Percentiles rank a stretch among this genome's conserved stretches.
Conservation (phyloP, 2,888 invertebrate genomes). For the Melinopterus prodromus region DNA sequence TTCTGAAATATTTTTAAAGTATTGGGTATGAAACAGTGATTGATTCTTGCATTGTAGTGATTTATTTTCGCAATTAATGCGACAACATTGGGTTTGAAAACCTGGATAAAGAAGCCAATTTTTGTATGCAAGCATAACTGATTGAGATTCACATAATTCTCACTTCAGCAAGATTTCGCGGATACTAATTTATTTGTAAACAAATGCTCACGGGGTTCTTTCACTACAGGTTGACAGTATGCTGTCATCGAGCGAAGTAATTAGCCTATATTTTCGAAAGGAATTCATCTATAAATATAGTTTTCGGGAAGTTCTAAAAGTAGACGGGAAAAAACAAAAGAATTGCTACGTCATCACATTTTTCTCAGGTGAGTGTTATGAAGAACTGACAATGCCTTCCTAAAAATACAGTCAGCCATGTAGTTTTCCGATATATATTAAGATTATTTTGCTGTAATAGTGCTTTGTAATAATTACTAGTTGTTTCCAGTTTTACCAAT, state of each 20-base stretch:
- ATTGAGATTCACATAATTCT: no score
- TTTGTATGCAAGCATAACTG: no score
- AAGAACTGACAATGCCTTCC: no score
- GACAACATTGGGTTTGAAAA: no score
- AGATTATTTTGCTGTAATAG: no score
- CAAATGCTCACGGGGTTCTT: background rate
- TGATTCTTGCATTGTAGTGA: background rate
- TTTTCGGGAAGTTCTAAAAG: background rate
- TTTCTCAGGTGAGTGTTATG: background rate
- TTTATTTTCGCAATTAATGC: background rate
- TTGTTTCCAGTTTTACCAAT: no score
- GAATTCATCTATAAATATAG: background rate
- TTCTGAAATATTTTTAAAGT: conserved; percentile 57
- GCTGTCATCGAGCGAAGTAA: background rate
- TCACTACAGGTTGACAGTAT: background rate
- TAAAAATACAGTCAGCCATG: no score
- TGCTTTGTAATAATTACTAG: no score
- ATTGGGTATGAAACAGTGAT: background rate
- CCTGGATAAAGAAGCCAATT: no score
- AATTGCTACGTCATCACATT: background rate
- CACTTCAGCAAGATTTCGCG: no score
- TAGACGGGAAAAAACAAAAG: background rate
- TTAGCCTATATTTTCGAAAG: background rate
- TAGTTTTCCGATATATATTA: no score
- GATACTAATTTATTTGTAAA: background rate